Evolutionary conservation across 2,797 vertebrate genomes (phyloP).

Genomic region (Epinephelus coioides): DNA sequence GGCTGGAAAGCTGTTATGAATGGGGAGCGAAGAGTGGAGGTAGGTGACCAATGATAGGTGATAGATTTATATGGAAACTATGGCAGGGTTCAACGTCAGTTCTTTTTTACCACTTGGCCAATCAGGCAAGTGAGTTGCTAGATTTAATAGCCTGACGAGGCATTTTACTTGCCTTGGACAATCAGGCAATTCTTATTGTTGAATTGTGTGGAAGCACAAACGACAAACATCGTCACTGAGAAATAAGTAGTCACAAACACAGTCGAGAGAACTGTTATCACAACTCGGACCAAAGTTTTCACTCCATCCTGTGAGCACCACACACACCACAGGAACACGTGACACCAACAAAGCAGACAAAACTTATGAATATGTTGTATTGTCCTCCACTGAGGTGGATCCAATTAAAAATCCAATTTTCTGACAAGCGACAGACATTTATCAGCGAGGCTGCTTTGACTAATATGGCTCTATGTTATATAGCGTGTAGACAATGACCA

Average conservation of each 20-base stretch:
- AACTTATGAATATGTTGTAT: background rate
- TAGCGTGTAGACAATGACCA: background rate
- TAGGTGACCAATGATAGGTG: too few relatives aligned
- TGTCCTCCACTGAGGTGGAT: conserved; percentile 18
- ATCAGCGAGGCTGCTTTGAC: conserved; percentile 26
- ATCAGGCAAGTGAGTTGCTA: too few relatives aligned
- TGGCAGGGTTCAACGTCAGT: too few relatives aligned
- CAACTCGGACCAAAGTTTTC: too few relatives aligned
- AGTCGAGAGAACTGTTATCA: background rate
- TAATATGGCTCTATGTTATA: background rate
- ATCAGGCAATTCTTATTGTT: too few relatives aligned
- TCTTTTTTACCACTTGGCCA: too few relatives aligned
- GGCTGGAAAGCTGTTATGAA: conserved; percentile 6
- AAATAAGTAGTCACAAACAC: background rate
- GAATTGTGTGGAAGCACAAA: background rate
- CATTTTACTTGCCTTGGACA: too few relatives aligned
- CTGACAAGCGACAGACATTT: conserved; percentile 26
- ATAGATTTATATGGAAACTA: background rate
- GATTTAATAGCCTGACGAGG: too few relatives aligned
- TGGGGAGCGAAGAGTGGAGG: conserved; percentile 1
- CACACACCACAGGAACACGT: background rate
- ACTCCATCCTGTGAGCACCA: background rate
- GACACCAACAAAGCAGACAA: background rate
- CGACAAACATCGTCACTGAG: background rate
- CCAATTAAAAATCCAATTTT: conserved; percentile 39